Evolutionary conservation across 2,113 vertebrate genomes (phyloP).

Genomic region (Microcebus jonahi): DNA sequence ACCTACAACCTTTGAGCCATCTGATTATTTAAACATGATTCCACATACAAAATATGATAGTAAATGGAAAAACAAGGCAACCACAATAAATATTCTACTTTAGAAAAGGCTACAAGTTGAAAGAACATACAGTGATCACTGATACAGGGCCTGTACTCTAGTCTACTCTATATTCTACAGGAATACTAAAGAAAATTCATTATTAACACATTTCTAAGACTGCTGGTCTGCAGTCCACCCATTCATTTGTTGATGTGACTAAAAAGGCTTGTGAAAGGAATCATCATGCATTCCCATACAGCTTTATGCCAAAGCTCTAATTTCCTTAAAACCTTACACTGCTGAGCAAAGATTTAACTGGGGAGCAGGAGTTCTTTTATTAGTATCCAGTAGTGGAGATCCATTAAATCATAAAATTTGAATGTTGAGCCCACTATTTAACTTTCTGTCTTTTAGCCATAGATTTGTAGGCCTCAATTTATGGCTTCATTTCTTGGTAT

Average conservation of each 20-base stretch:
- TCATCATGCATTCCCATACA: not conserved
- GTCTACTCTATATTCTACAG: not conserved
- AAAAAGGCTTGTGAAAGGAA: not conserved
- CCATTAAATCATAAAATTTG: not conserved
- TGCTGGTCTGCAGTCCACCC: not conserved
- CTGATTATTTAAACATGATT: not conserved
- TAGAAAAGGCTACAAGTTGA: not conserved
- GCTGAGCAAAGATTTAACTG: not conserved
- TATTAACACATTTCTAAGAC: not conserved
- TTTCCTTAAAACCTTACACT: not conserved
- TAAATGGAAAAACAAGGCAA: not conserved
- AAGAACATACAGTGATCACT: not conserved
- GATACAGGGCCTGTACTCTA: accelerated
- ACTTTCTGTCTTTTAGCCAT: not conserved
- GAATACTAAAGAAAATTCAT: not conserved
- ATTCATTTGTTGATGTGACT: not conserved
- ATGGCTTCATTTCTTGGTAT: not conserved
- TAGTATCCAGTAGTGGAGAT: not conserved
- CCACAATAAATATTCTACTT: not conserved
- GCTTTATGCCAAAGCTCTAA: not conserved
- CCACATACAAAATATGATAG: not conserved
- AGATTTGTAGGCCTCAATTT: not conserved
- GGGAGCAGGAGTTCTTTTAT: not conserved
- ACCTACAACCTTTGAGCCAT: accelerated
- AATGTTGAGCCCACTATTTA: not conserved